These are phyloP conservation scores for human DNA, from an alignment of 2,113 vertebrate species.

Conservation along the genomic window GRCh38 chr3:187578001-187578500, in stretches of 20 bases:
- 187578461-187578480: no score
- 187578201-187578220: background rate
- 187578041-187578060: background rate
- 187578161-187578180: background rate
- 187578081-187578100: no score
- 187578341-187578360: background rate
- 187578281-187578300: background rate
- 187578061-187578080: no score
- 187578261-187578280: background rate
- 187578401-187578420: background rate
- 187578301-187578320: background rate
- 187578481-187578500: no score
- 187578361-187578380: background rate
- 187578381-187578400: background rate
- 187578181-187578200: background rate
- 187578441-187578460: background rate
- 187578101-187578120: no score
- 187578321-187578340: background rate
- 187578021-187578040: background rate
- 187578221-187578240: background rate
- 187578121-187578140: no score
- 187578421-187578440: background rate
- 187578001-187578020: background rate
- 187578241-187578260: background rate
- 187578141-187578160: no score